These are phyloP conservation scores for Parascotia fuliginaria DNA, from an alignment of 2,888 invertebrate species.

Conservation along the genomic window DNA sequence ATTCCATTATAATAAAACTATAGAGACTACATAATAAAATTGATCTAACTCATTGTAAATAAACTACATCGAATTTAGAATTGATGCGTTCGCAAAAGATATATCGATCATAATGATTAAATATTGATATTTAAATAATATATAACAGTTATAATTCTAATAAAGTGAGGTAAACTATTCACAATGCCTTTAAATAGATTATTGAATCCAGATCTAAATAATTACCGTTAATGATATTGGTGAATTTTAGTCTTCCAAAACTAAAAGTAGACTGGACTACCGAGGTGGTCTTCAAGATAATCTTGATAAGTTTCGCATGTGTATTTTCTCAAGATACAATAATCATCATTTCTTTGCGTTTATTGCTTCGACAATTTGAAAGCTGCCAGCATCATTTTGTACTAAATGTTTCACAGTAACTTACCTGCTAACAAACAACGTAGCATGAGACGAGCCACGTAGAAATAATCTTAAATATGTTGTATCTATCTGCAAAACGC, in stretches of 20 bases:
- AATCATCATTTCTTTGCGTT: neutral
- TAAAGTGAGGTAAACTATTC: conserved; percentile 21
- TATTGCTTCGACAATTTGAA: neutral
- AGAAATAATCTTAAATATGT: too few species aligned
- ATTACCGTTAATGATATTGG: conserved; percentile 30
- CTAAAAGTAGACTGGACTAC: conserved; percentile 27
- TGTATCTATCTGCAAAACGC: too few species aligned
- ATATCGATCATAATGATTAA: conserved; percentile 5
- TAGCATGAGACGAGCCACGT: neutral
- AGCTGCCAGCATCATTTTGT: neutral
- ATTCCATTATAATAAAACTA: conserved; percentile 33
- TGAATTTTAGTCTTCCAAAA: conserved; percentile 51
- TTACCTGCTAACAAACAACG: neutral
- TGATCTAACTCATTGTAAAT: conserved; percentile 39
- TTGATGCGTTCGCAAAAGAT: conserved; percentile 25
- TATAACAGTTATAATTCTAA: conserved; percentile 10
- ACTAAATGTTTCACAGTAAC: neutral
- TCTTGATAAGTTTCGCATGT: conserved; percentile 1
- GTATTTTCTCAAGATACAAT: neutral
- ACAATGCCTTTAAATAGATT: conserved; percentile 32
- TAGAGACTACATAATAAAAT: conserved; percentile 6
- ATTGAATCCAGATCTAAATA: conserved; percentile 22
- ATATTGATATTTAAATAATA: conserved; percentile 9
- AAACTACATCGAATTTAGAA: conserved; percentile 46
- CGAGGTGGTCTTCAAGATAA: conserved; percentile 1